Evolutionary conservation across 2,888 invertebrate species (phyloP).

Genomic region (Drosophila pegasa): DNA sequence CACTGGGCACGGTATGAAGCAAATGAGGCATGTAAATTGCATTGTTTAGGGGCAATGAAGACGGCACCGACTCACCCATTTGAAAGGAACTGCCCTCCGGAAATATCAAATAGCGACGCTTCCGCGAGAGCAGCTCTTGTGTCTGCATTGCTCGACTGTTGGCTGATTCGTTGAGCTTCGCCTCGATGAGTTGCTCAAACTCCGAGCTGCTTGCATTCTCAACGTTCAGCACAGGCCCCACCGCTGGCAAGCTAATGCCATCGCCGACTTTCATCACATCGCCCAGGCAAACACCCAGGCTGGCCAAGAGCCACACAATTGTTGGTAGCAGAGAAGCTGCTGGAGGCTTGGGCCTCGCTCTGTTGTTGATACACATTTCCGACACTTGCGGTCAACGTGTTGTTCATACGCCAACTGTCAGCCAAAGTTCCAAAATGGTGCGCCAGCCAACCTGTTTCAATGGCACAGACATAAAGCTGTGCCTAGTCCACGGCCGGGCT

Average conservation of each 20-base stretch:
- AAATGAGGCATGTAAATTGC: constrained; percentile 43
- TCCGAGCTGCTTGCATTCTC: constrained; percentile 32
- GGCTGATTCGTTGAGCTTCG: constrained; percentile 55
- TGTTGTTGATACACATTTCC: constrained; percentile 56
- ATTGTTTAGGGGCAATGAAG: constrained; percentile 6
- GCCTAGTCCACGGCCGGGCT: constrained; percentile 41
- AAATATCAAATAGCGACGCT: constrained; percentile 85
- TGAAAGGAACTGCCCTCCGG: constrained; percentile 86
- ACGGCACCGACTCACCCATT: constrained; percentile 75
- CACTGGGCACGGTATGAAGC: constrained; percentile 57
- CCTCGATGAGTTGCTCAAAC: constrained; percentile 64
- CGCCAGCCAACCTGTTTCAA: constrained; percentile 24
- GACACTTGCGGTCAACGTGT: constrained; percentile 58
- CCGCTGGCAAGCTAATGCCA: constrained; percentile 41
- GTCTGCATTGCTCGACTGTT: constrained; percentile 41
- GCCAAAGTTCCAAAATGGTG: constrained; percentile 36
- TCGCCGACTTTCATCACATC: constrained; percentile 43
- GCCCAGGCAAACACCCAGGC: constrained; percentile 17
- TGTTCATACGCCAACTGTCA: constrained; percentile 63
- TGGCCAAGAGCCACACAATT: constrained; percentile 6
- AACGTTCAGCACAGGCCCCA: constrained; percentile 15
- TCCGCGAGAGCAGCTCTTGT: constrained; percentile 83
- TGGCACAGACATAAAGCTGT: constrained; percentile 25
- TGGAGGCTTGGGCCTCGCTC: constrained; percentile 11
- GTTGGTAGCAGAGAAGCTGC: constrained; percentile 18